Percentiles rank a stretch among this genome's conserved stretches.
phyloP scores from a whole-genome alignment of 2,888 invertebrate genomes.

The Phaonia tiefii region DNA sequence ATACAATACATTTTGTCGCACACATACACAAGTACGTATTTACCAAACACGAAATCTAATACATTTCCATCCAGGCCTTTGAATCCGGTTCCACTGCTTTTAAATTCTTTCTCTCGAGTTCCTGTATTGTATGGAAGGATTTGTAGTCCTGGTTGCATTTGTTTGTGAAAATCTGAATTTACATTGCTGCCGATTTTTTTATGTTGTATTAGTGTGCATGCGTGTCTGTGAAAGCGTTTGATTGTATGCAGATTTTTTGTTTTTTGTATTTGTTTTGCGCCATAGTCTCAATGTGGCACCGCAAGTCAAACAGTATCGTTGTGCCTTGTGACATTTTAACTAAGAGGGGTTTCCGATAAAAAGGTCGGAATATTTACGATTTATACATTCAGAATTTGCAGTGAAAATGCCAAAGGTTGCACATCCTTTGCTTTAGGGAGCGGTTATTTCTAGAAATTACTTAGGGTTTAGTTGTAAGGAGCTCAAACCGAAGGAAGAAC shows the following conservation, averaged over 20 bases:
- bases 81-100: conserved; percentile 28
- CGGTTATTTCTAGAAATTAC: no score
- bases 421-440: no score
- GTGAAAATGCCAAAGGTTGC: no score
- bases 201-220: background rate
- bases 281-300: conserved; percentile 9
- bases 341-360: background rate
- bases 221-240: background rate
- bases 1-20: conserved; percentile 5
- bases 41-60: background rate
- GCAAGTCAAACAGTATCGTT: background rate
- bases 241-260: background rate
- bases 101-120: background rate
- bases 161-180: no score
- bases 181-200: no score
- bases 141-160: conserved; percentile 8
- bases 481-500: no score
- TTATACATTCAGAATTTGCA: no score
- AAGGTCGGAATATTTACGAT: no score
- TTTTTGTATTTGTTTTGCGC: conserved; percentile 2
- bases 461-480: no score
- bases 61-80: background rate
- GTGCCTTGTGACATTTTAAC: background rate
- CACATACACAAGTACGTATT: background rate
- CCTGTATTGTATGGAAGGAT: conserved; percentile 23